Evolutionary conservation across 2,888 invertebrate genomes (phyloP).

Genomic region (Cephus pygmeus): DNA sequence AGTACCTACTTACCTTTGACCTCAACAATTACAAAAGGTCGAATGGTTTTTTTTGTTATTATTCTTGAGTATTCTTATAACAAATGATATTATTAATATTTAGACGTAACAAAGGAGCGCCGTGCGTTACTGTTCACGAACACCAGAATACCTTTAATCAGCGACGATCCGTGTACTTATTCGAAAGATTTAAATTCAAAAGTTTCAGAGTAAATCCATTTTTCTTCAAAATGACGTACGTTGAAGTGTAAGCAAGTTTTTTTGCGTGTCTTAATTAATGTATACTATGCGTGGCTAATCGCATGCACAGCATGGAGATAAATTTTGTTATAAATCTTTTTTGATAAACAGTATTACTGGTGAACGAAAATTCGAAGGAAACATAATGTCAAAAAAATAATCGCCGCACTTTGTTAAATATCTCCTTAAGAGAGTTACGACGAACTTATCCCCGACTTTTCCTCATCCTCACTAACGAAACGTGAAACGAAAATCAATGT

Average conservation of each 20-base stretch:
- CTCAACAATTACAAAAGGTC: not conserved
- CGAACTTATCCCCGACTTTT: not conserved
- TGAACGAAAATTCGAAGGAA: not conserved
- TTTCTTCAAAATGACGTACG: not conserved
- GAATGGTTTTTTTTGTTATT: not conserved
- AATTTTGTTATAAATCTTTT: not conserved
- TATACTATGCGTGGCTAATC: not conserved
- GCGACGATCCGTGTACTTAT: not conserved
- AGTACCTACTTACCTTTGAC: not conserved
- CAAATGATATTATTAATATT: not conserved
- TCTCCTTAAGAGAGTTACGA: not conserved
- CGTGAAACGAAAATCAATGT: not conserved
- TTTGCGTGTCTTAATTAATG: not conserved
- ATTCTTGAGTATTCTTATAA: not conserved
- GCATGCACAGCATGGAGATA: not conserved
- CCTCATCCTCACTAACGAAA: not conserved
- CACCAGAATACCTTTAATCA: not conserved
- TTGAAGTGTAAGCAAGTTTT: not conserved
- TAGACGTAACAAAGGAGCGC: not conserved
- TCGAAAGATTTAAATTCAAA: not conserved
- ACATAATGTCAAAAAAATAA: not conserved
- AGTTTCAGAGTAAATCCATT: too few relatives aligned
- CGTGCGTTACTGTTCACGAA: not conserved
- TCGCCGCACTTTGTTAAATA: not conserved
- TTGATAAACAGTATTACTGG: not conserved